phyloP scores from a whole-genome alignment of 2,888 invertebrate species.

The Yponomeuta malinellus region DNA sequence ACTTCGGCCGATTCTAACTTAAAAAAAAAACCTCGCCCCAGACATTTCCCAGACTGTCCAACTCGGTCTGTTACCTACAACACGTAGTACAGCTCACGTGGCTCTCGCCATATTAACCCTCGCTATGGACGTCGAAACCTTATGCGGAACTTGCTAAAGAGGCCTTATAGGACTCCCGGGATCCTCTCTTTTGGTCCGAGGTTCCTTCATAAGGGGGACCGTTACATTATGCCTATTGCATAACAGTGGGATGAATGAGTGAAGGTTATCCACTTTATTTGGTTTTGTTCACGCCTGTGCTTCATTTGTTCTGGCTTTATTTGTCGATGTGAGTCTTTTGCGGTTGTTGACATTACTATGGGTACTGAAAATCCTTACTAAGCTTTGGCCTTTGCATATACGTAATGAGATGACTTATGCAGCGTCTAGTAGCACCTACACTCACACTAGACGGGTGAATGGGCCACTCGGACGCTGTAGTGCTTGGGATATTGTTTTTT shows the following conservation, averaged over 20 bases:
- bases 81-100: neutral
- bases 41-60: neutral
- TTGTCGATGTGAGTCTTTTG: neutral
- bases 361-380: no score
- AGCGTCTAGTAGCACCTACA: no score
- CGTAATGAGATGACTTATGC: no score
- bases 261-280: constrained; percentile 3
- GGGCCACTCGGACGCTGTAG: no score
- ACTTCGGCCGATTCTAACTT: no score
- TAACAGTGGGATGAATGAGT: constrained; percentile 7
- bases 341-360: neutral
- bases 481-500: no score
- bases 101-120: neutral
- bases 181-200: neutral
- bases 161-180: neutral
- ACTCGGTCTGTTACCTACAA: neutral
- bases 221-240: constrained; percentile 2
- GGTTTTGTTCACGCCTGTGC: neutral
- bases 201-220: neutral
- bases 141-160: constrained; percentile 7
- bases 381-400: no score
- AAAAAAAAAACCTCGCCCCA: neutral
- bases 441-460: no score
- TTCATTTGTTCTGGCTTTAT: neutral
- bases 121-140: neutral